phyloP scores from a whole-genome alignment of 2,888 invertebrate species.

The Mesorhabditis belari region DNA sequence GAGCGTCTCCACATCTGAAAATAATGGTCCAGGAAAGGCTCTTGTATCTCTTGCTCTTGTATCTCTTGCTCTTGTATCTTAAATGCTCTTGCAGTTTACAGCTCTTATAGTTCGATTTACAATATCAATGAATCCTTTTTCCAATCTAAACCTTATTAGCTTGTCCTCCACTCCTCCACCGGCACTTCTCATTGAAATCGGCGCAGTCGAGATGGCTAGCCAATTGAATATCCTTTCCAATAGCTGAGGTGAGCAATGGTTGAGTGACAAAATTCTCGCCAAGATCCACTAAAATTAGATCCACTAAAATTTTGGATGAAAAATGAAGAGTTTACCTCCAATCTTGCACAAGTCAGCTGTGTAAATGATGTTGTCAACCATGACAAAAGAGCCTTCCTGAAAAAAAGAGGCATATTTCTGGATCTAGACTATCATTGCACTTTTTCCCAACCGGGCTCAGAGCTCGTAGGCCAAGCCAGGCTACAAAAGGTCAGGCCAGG shows the following conservation, averaged over 20 bases:
- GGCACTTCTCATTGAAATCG: slow-evolving; percentile 41
- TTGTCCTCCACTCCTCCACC: slow-evolving; percentile 47
- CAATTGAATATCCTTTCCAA: slow-evolving; percentile 32
- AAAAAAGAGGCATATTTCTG: background rate
- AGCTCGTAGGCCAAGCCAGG: no score
- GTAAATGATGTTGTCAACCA: slow-evolving; percentile 50
- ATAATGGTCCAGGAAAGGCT: background rate
- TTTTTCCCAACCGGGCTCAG: no score
- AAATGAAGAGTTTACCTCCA: no score
- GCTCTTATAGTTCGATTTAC: no score
- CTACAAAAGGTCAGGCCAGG: no score
- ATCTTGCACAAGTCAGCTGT: slow-evolving; percentile 48
- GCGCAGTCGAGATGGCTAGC: slow-evolving; percentile 36
- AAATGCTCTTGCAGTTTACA: no score
- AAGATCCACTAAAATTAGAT: slow-evolving; percentile 49
- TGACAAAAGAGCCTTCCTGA: slow-evolving; percentile 46
- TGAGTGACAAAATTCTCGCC: slow-evolving; percentile 38
- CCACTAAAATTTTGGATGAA: no score
- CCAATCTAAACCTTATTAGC: slow-evolving; percentile 14
- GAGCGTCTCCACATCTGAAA: slow-evolving; percentile 42
- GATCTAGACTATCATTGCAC: no score
- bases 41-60: no score
- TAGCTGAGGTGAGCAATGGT: slow-evolving; percentile 37
- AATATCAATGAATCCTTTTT: background rate
- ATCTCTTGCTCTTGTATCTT: no score